These are phyloP conservation scores for Oceanites oceanicus DNA, from an alignment of 2,113 vertebrate genomes.

Conservation along the genomic window DNA sequence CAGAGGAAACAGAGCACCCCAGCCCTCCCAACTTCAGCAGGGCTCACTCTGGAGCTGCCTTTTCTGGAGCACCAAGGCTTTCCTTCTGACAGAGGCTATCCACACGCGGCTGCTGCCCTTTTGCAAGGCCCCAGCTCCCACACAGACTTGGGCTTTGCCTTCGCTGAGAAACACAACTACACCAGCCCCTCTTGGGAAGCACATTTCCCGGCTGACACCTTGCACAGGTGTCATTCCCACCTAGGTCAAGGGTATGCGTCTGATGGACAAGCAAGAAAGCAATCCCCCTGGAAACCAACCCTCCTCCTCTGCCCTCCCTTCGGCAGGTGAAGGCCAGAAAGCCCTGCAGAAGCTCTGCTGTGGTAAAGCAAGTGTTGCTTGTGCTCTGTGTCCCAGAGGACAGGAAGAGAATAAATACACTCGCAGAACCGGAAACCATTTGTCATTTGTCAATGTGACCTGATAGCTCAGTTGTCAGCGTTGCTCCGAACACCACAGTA, in stretches of 20 bases:
- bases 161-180: neutral
- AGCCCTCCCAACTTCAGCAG: neutral
- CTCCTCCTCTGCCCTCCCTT: neutral
- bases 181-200: neutral
- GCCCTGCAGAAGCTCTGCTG: neutral
- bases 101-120: neutral
- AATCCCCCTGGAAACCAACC: neutral
- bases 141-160: accelerated
- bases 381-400: neutral
- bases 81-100: neutral
- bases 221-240: accelerated
- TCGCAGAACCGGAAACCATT: neutral
- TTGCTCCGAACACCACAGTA: neutral
- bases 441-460: neutral
- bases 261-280: neutral
- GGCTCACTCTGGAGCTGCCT: neutral
- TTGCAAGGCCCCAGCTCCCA: neutral
- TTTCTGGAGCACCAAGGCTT: neutral
- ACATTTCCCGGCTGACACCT: neutral
- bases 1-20: neutral
- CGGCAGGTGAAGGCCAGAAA: neutral
- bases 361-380: neutral
- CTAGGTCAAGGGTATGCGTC: accelerated
- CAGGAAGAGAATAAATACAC: neutral
- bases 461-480: neutral